Percentiles rank a stretch among this genome's conserved stretches.
phyloP scores from a whole-genome alignment of 2,888 invertebrate species.

The Hermaeophaga mercurialis region DNA sequence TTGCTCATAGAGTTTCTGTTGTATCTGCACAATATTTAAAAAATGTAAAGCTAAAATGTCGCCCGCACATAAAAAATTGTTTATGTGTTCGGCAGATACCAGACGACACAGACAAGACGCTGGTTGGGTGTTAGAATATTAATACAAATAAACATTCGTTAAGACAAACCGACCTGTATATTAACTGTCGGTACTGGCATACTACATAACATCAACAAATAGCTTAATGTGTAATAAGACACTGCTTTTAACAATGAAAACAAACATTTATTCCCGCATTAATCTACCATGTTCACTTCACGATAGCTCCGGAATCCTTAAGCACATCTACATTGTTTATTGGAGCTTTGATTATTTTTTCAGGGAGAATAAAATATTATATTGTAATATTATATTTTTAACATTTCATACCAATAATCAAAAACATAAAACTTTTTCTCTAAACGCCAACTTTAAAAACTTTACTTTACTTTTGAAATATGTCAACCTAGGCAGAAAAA shows the following conservation, averaged over 20 bases:
- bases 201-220: slow-evolving; percentile 49
- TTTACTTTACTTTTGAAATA: too few relatives aligned
- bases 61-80: slow-evolving; percentile 34
- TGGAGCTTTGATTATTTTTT: too few relatives aligned
- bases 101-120: slow-evolving; percentile 36
- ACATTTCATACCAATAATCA: too few relatives aligned
- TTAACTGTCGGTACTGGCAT: slow-evolving; percentile 45
- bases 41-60: slow-evolving; percentile 28
- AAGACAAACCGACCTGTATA: slow-evolving; percentile 43
- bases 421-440: too few relatives aligned
- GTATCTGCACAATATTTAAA: slow-evolving; percentile 10
- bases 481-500: too few relatives aligned
- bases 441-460: too few relatives aligned
- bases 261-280: slow-evolving; percentile 45
- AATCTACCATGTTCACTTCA: slow-evolving; percentile 24
- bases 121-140: slow-evolving; percentile 45
- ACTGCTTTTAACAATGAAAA: slow-evolving; percentile 56
- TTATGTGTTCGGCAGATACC: slow-evolving; percentile 33
- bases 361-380: too few relatives aligned
- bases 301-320: neutral
- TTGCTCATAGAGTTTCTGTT: neutral
- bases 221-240: slow-evolving; percentile 52
- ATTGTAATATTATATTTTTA: too few relatives aligned
- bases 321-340: too few relatives aligned
- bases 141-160: slow-evolving; percentile 49